Conservation (phyloP, 1,140 invertebrate genomes). For the Musca vetustissima region DNA sequence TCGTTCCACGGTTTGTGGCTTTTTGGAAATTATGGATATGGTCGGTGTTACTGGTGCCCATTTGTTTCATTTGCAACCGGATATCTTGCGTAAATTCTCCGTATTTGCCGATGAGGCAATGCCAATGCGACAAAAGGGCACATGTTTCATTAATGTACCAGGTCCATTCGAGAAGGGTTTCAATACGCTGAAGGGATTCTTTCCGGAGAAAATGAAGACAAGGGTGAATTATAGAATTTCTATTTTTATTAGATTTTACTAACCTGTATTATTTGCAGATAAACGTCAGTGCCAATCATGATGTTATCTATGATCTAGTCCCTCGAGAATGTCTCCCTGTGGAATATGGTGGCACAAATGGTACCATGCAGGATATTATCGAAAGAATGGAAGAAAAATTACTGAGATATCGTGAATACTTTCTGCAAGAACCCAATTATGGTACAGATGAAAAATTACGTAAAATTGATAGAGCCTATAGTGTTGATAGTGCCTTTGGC, state of each 20-base stretch:
- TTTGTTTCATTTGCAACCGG: slow-evolving; percentile 58
- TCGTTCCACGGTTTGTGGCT: slow-evolving; percentile 48
- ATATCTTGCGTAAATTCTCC: slow-evolving; percentile 58
- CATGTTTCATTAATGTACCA: slow-evolving; percentile 60
- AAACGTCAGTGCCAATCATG: slow-evolving; percentile 42
- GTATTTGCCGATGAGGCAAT: slow-evolving; percentile 60
- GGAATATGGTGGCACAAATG: slow-evolving; percentile 61
- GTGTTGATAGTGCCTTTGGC: slow-evolving; percentile 59
- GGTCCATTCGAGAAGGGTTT: slow-evolving; percentile 58
- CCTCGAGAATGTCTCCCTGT: slow-evolving; percentile 58
- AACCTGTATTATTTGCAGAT: slow-evolving; percentile 34
- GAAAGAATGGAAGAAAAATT: slow-evolving; percentile 60
- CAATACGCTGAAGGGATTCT: slow-evolving; percentile 56
- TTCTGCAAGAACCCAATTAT: slow-evolving; percentile 58
- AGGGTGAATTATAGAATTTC: slow-evolving; percentile 31
- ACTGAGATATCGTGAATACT: slow-evolving; percentile 55
- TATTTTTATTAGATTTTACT: not conserved
- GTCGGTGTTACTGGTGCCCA: slow-evolving; percentile 54
- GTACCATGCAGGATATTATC: slow-evolving; percentile 55
- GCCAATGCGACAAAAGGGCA: slow-evolving; percentile 59
- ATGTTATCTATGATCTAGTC: slow-evolving; percentile 56
- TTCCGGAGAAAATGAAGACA: slow-evolving; percentile 45
- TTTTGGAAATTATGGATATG: slow-evolving; percentile 56
- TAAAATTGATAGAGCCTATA: slow-evolving; percentile 36
- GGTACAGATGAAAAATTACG: slow-evolving; percentile 61